A percentile compares a stretch with the other conserved stretches of the same genome.
Conservation (phyloP, 2,113 vertebrate species). For the Hiodon tergisus region DNA sequence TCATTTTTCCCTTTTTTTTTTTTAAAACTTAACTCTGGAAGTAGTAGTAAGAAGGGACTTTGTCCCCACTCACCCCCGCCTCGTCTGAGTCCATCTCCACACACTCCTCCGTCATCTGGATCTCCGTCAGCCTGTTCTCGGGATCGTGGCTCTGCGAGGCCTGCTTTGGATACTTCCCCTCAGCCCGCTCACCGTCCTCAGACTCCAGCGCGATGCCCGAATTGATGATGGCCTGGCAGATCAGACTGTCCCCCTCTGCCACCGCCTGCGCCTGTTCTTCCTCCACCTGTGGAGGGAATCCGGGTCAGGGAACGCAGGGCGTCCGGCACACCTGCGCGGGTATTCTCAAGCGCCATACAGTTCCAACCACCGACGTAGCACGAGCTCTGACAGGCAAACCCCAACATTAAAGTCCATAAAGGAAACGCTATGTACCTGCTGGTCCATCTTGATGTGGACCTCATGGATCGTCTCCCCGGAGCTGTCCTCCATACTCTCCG, state of each 20-base stretch:
- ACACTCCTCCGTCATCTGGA: slow-evolving; percentile 69
- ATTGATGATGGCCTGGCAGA: slow-evolving; percentile 90
- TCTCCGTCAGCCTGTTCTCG: slow-evolving; percentile 47
- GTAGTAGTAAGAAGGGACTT: not conserved
- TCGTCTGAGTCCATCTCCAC: slow-evolving; percentile 61
- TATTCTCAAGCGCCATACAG: not conserved
- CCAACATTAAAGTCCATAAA: not conserved
- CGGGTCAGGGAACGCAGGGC: not conserved
- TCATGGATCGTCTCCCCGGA: slow-evolving; percentile 82
- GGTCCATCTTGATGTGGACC: slow-evolving; percentile 86
- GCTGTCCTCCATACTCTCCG: slow-evolving; percentile 80
- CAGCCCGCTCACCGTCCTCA: slow-evolving; percentile 46
- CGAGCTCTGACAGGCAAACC: not conserved
- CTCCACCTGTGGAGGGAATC: slow-evolving; percentile 33
- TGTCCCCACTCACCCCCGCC: slow-evolving; percentile 50
- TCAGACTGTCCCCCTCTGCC: slow-evolving; percentile 73
- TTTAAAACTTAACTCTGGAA: not conserved
- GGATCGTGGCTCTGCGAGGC: slow-evolving; percentile 43
- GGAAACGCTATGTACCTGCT: slow-evolving; percentile 44
- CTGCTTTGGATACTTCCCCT: slow-evolving; percentile 53
- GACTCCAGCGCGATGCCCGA: slow-evolving; percentile 79
- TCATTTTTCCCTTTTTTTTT: not conserved
- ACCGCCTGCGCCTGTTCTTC: slow-evolving; percentile 49
- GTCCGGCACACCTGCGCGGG: not conserved
- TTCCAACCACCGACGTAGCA: not conserved